Conservation (phyloP, 2,888 invertebrate species). For the Erebia epiphron region DNA sequence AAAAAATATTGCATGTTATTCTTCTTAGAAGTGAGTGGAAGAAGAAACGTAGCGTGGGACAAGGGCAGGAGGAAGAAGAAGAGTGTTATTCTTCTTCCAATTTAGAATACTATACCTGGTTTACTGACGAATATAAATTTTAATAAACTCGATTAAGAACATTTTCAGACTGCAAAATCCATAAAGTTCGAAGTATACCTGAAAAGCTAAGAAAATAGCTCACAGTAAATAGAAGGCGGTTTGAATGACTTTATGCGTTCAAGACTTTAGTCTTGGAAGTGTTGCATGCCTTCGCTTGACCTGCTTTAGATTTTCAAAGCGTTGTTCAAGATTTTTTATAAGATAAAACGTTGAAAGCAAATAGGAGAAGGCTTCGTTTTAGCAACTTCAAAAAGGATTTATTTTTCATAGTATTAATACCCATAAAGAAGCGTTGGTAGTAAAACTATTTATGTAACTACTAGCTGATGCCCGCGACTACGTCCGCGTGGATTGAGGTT, state of each 20-base stretch:
- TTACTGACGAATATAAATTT: not conserved
- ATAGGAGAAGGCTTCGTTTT: slow-evolving; percentile 13
- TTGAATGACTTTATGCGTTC: slow-evolving; percentile 45
- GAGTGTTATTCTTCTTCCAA: not conserved
- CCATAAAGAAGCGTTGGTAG: not conserved
- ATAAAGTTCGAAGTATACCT: slow-evolving; percentile 20
- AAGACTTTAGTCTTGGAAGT: slow-evolving; percentile 40
- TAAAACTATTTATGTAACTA: too few species aligned
- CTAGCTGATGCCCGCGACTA: too few species aligned
- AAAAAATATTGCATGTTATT: not conserved
- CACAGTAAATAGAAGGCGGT: slow-evolving; percentile 43
- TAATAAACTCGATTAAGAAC: not conserved
- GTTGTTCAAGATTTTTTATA: slow-evolving; percentile 28
- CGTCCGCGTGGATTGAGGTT: too few species aligned
- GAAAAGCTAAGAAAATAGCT: slow-evolving; percentile 33
- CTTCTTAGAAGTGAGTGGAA: too few species aligned
- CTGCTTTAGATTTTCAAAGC: slow-evolving; percentile 36
- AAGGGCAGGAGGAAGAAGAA: too few species aligned
- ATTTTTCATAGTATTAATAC: not conserved
- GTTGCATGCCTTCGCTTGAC: slow-evolving; percentile 40
- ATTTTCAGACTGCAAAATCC: slow-evolving; percentile 9
- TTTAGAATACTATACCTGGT: not conserved
- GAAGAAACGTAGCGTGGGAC: too few species aligned
- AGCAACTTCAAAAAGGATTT: slow-evolving; percentile 10
- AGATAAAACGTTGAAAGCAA: slow-evolving; percentile 22